phyloP scores from a whole-genome alignment of 2,113 vertebrate genomes.

The Aix galericulata region DNA sequence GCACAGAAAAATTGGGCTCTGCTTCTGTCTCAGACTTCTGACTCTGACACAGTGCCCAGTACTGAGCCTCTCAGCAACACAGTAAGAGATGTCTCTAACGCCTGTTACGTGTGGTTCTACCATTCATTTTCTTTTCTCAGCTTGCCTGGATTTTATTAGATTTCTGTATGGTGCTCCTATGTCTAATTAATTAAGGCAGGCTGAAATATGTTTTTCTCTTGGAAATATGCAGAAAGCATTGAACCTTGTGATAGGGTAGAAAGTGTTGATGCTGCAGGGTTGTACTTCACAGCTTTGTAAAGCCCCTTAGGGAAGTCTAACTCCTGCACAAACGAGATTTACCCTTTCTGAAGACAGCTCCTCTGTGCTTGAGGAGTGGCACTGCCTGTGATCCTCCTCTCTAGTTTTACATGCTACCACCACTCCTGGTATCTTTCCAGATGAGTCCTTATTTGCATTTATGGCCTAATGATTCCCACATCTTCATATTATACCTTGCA shows the following conservation, averaged over 20 bases:
- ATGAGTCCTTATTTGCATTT: neutral
- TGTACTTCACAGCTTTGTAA: constrained; percentile 44
- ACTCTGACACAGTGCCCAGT: neutral
- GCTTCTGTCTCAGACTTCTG: neutral
- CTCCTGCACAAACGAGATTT: constrained; percentile 44
- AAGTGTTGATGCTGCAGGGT: constrained; percentile 58
- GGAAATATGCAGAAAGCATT: constrained; percentile 15
- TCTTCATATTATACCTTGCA: neutral
- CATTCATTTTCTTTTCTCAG: neutral
- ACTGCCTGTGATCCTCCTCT: neutral
- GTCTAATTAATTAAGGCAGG: constrained; percentile 27
- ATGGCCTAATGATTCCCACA: neutral
- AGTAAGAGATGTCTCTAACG: neutral
- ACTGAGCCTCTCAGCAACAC: neutral
- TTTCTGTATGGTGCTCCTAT: neutral
- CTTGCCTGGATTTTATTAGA: neutral
- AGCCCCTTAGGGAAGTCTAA: constrained; percentile 25
- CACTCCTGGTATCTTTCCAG: neutral
- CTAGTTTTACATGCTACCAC: neutral
- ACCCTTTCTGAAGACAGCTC: neutral
- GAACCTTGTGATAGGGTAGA: neutral
- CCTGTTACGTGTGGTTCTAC: neutral
- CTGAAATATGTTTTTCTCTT: constrained; percentile 14
- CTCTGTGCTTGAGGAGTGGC: neutral
- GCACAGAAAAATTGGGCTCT: neutral